Percentiles rank a stretch among this genome's conserved stretches.
Conservation (phyloP, 1,140 invertebrate genomes). For the Nebria ingens region DNA sequence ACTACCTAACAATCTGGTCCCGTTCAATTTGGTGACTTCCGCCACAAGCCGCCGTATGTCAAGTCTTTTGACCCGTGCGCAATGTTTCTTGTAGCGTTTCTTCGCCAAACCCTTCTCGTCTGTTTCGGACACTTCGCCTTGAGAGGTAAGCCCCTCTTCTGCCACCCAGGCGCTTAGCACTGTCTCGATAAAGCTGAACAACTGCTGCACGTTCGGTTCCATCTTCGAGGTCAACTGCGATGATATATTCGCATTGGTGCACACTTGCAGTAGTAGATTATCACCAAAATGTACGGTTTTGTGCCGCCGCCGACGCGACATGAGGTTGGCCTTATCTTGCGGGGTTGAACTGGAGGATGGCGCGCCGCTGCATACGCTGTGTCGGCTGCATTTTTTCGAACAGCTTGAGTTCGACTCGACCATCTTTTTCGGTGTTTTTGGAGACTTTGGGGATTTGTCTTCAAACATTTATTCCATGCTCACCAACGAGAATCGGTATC, state of each 20-base stretch:
- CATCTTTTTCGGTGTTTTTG: slow-evolving; percentile 18
- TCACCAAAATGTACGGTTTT: slow-evolving; percentile 68
- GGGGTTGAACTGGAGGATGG: neutral
- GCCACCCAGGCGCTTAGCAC: slow-evolving; percentile 57
- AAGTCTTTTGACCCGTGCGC: slow-evolving; percentile 50
- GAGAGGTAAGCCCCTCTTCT: slow-evolving; percentile 53
- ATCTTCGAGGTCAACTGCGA: slow-evolving; percentile 31
- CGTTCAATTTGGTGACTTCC: slow-evolving; percentile 51
- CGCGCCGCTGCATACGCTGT: slow-evolving; percentile 24
- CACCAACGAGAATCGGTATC: no score
- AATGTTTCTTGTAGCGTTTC: slow-evolving; percentile 51
- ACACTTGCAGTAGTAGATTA: slow-evolving; percentile 55
- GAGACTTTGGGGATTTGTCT: slow-evolving; percentile 12
- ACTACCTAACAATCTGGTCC: slow-evolving; percentile 49
- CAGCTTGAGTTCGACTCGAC: slow-evolving; percentile 30
- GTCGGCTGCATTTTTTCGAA: slow-evolving; percentile 23
- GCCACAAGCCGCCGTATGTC: slow-evolving; percentile 52
- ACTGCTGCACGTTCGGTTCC: slow-evolving; percentile 64
- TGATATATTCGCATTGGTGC: slow-evolving; percentile 41
- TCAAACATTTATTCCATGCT: slow-evolving; percentile 6
- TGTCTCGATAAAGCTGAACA: slow-evolving; percentile 64
- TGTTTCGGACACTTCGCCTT: slow-evolving; percentile 52
- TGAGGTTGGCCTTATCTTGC: slow-evolving; percentile 22
- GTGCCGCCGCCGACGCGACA: slow-evolving; percentile 48
- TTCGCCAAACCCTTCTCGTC: slow-evolving; percentile 49